Base-by-base conservation (phyloP, 2,888 invertebrate genomes). In the Parasteatoda lunata region DNA sequence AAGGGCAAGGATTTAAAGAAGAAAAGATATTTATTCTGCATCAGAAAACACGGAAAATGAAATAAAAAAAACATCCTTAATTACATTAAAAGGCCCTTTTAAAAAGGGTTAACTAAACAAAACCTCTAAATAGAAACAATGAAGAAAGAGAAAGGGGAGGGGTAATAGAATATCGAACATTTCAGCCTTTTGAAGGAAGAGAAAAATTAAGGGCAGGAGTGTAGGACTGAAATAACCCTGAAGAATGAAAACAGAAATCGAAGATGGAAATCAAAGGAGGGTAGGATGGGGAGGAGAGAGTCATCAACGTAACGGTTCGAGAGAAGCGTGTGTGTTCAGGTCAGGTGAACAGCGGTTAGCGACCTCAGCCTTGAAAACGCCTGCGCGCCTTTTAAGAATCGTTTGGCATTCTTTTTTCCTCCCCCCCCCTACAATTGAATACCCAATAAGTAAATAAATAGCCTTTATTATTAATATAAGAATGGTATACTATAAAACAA, bases 261-360 rank as follows among this genome's bases (percentile, higher is more conserved):
- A 59, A 51, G 65, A 49, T 49, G 15, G 9, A n/a, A 30, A 15
- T 30, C 70, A 64, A 30, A 15, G 9, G 66, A 68, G 15, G 66
- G 8, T 9, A 7, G 45, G n/a, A 51, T 9, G 13, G 8, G 66
- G 9, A 45, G 45, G 66, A 15, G 8, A 11, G 15, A 30, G 9
- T 68, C 9, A 68, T 9, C n/a, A 68, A 73, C 51, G 81, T 81
- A 81, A 81, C 81, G 81, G 81, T 81, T 81, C 72, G 68, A 75
- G 65, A 80, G 77, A 81, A 70, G 82, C 64, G 68, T 49, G 45
- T 71, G 73, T 68, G 76, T 80, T 85, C 66, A 85, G 85, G 85
- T 85, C 85, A 80, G 85, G 85, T 85, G 85, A 85, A 80, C 76
- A 59, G 64, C 85, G 85, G 85, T 85, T 85, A 85, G 70, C 65